phyloP scores from a whole-genome alignment of 2,113 vertebrate species.

The Crotalus tigris region DNA sequence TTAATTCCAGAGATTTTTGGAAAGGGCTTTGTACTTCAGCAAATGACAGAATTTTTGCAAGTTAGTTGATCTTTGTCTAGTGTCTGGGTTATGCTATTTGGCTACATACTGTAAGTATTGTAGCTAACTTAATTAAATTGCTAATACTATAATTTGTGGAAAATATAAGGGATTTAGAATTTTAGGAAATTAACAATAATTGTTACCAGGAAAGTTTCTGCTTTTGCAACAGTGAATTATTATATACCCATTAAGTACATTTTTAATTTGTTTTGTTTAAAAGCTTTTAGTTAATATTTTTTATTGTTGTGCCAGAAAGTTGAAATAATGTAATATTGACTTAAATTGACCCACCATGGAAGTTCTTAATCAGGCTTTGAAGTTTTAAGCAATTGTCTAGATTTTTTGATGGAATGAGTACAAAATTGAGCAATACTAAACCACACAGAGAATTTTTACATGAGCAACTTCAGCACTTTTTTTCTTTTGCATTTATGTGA shows the following conservation, averaged over 20 bases:
- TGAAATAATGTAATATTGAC: not conserved
- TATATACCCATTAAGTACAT: not conserved
- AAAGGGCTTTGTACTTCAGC: not conserved
- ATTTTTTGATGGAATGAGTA: not conserved
- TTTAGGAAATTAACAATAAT: not conserved
- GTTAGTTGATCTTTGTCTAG: not conserved
- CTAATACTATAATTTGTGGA: not conserved
- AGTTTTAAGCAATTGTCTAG: not conserved
- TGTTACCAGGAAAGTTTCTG: not conserved
- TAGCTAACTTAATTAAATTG: not conserved
- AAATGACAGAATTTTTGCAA: not conserved
- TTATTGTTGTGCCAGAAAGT: not conserved
- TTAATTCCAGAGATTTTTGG: not conserved
- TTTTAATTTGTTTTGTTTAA: not conserved
- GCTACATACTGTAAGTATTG: not conserved
- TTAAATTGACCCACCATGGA: not conserved
- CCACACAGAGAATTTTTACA: slow-evolving; percentile 32
- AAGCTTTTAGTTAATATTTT: not conserved
- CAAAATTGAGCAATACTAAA: slow-evolving; percentile 40
- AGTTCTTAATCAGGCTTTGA: not conserved
- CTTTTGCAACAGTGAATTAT: not conserved
- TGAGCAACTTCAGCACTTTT: slow-evolving; percentile 4
- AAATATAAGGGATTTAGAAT: not conserved
- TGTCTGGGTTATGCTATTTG: not conserved
- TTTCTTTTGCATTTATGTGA: not conserved